A percentile compares a stretch with the other conserved stretches of the same genome.
Conservation (phyloP, 2,888 invertebrate species). For the Gnatocerus cornutus region DNA sequence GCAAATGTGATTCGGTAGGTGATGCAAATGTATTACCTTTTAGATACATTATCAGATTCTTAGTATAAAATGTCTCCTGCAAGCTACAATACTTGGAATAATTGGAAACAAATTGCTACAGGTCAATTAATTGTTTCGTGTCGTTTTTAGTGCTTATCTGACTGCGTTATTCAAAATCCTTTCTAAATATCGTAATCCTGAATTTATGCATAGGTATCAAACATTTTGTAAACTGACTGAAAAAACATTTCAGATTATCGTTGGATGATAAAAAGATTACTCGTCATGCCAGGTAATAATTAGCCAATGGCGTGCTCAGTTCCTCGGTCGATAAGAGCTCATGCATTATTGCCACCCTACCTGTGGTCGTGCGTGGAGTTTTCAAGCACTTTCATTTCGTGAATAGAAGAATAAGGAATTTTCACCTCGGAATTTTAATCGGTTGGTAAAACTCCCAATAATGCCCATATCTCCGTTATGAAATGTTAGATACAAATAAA, state of each 20-base stretch:
- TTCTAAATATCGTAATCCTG: neutral
- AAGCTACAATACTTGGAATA: no score
- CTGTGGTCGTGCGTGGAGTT: constrained; percentile 46
- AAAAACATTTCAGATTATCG: constrained; percentile 52
- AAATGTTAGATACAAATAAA: neutral
- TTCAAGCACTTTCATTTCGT: constrained; percentile 43
- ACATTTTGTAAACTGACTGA: constrained; percentile 25
- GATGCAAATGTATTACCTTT: neutral
- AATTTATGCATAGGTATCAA: constrained; percentile 1
- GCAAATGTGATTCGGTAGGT: neutral
- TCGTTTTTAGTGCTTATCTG: no score
- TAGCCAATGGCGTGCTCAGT: constrained; percentile 51
- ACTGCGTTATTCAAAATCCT: neutral
- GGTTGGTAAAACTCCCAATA: constrained; percentile 17
- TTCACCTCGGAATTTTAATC: constrained; percentile 41
- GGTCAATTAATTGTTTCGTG: no score
- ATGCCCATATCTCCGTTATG: neutral
- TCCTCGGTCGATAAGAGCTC: constrained; percentile 49
- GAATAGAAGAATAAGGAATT: constrained; percentile 44
- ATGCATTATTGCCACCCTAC: constrained; percentile 51
- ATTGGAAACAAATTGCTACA: no score
- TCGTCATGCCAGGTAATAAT: constrained; percentile 53
- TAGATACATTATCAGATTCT: no score
- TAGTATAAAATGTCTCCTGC: no score
- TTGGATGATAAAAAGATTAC: constrained; percentile 47